Conservation (phyloP, 2,888 invertebrate genomes). For the Mimumesa dahlbomi region DNA sequence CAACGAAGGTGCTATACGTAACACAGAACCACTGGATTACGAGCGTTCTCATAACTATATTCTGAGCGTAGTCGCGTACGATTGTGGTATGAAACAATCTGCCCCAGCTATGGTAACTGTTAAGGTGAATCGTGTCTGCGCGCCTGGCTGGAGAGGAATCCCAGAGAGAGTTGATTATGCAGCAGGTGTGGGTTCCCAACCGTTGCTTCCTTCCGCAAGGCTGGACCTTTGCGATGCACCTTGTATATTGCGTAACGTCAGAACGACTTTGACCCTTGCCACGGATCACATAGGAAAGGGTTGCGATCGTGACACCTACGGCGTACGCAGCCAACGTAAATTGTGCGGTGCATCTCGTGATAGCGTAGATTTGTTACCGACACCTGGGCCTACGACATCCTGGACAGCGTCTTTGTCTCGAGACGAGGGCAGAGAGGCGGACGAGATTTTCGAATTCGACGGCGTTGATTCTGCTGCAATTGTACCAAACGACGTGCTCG, state of each 20-base stretch:
- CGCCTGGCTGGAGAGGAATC: slow-evolving; percentile 83
- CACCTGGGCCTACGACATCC: slow-evolving; percentile 83
- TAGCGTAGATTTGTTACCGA: slow-evolving; percentile 92
- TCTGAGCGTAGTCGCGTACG: slow-evolving; percentile 96
- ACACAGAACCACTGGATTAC: slow-evolving; percentile 96
- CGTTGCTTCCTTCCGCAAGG: slow-evolving; percentile 89
- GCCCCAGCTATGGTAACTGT: slow-evolving; percentile 98
- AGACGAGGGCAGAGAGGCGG: slow-evolving; percentile 87
- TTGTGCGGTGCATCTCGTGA: slow-evolving; percentile 92
- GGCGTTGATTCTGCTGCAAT: slow-evolving; percentile 93
- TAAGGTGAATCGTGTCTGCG: slow-evolving; percentile 86
- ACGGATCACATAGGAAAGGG: slow-evolving; percentile 95
- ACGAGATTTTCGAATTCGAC: slow-evolving; percentile 97
- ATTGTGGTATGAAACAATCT: slow-evolving; percentile 97
- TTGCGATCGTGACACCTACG: slow-evolving; percentile 97
- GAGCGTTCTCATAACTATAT: slow-evolving; percentile 97
- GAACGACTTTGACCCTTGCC: slow-evolving; percentile 85
- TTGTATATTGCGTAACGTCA: slow-evolving; percentile 82
- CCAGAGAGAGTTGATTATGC: slow-evolving; percentile 93
- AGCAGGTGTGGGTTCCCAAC: slow-evolving; percentile 88
- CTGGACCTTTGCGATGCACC: slow-evolving; percentile 85
- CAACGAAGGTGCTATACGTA: slow-evolving; percentile 95
- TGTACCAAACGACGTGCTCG: slow-evolving; percentile 88
- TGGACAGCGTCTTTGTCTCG: slow-evolving; percentile 84
- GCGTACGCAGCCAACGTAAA: slow-evolving; percentile 91